A percentile compares a stretch with the other conserved stretches of the same genome.
These are phyloP conservation scores for Pterobdella sp. DNA, from an alignment of 2,888 invertebrate genomes.

Conservation along the genomic window DNA sequence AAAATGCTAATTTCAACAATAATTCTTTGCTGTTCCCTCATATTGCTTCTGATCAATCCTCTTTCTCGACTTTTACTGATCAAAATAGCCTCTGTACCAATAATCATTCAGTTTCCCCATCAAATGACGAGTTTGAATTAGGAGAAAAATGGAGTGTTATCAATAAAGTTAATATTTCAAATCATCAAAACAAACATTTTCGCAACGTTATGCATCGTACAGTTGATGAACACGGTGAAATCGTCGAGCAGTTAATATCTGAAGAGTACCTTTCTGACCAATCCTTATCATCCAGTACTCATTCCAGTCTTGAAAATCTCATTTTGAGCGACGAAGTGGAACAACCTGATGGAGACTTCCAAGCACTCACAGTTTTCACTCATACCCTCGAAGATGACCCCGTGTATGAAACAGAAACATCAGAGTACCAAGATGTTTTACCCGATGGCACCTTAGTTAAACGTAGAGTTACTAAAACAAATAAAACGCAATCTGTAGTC, in stretches of 20 bases:
- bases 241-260: slow-evolving; percentile 26
- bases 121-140: slow-evolving; percentile 22
- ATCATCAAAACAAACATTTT: not conserved
- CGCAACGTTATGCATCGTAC: slow-evolving; percentile 27
- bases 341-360: slow-evolving; percentile 10
- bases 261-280: slow-evolving; percentile 29
- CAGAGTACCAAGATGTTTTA: slow-evolving; percentile 29
- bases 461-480: slow-evolving; percentile 31
- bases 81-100: not conserved
- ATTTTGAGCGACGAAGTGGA: slow-evolving; percentile 18
- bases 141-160: slow-evolving; percentile 27
- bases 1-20: not conserved
- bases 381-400: slow-evolving; percentile 33
- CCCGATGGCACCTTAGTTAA: slow-evolving; percentile 33
- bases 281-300: slow-evolving; percentile 25
- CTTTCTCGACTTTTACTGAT: not conserved
- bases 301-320: slow-evolving; percentile 26
- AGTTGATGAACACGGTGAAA: slow-evolving; percentile 29
- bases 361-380: slow-evolving; percentile 32
- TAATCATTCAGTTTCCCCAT: not conserved
- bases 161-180: not conserved
- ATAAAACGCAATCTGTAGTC: slow-evolving; percentile 29
- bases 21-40: not conserved
- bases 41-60: not conserved
- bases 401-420: slow-evolving; percentile 27